phyloP scores from a whole-genome alignment of 2,797 vertebrate genomes.

The Bovichtus variegatus region DNA sequence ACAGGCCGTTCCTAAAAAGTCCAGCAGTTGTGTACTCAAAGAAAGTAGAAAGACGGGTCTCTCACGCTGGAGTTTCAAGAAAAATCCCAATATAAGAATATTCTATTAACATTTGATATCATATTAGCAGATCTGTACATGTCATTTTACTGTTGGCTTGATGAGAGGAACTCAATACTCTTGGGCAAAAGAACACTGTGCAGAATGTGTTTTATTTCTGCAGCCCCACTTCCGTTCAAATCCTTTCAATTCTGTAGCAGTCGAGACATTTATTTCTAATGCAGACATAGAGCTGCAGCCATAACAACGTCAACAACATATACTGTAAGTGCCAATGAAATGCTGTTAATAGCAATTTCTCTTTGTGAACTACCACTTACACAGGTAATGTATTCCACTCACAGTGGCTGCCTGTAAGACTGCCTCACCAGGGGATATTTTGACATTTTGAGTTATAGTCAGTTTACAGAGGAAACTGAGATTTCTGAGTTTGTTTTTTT shows the following conservation, averaged over 20 bases:
- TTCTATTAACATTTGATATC: too few species aligned
- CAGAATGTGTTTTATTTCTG: too few species aligned
- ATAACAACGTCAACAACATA: not conserved
- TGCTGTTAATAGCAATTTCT: constrained; percentile 24
- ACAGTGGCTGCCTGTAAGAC: constrained; percentile 11
- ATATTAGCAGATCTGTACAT: not conserved
- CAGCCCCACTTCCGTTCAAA: too few species aligned
- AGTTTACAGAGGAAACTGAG: constrained; percentile 11
- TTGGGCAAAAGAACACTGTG: too few species aligned
- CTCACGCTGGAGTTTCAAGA: too few species aligned
- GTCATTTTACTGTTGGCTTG: too few species aligned
- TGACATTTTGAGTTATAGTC: constrained; percentile 26
- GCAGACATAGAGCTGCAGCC: not conserved
- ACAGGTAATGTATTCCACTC: constrained; percentile 28
- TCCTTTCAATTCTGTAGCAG: not conserved
- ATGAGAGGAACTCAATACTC: too few species aligned
- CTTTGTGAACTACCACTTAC: constrained; percentile 33
- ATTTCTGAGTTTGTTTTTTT: constrained; percentile 1
- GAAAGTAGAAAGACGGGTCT: not conserved
- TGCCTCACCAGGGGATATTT: constrained; percentile 12
- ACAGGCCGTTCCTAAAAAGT: too few species aligned
- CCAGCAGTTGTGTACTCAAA: not conserved
- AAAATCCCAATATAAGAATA: not conserved
- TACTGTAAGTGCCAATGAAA: constrained; percentile 25
- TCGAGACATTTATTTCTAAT: not conserved